phyloP scores from a whole-genome alignment of 1,140 invertebrate genomes.

The Drosophila ambigua region DNA sequence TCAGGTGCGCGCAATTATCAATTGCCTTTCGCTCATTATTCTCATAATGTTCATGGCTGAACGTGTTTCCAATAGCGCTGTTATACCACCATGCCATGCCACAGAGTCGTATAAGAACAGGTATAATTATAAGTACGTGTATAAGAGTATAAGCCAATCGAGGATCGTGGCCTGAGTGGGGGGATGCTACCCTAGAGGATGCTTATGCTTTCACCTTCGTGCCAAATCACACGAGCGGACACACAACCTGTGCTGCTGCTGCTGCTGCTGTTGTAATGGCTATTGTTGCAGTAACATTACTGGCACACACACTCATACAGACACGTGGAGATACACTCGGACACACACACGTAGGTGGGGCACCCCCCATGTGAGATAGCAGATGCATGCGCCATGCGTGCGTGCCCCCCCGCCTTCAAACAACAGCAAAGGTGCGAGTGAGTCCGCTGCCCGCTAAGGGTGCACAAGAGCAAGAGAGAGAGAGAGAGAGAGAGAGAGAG shows the following conservation, averaged over 20 bases:
- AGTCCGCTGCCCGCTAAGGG: conserved; percentile 30
- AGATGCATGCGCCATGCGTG: conserved; percentile 81
- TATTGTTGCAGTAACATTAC: conserved; percentile 82
- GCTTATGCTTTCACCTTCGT: conserved; percentile 23
- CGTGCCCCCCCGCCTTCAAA: conserved; percentile 32
- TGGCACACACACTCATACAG: conserved; percentile 53
- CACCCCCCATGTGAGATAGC: conserved; percentile 63
- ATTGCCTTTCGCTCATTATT: conserved; percentile 54
- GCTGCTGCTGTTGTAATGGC: conserved; percentile 57
- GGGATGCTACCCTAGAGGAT: background rate
- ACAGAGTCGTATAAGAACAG: background rate
- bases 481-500: conserved; percentile 20
- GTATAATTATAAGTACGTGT: conserved; percentile 8
- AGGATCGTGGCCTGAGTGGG: conserved; percentile 34
- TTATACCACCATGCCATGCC: conserved; percentile 8
- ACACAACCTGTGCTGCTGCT: conserved; percentile 13
- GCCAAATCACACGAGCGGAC: conserved; percentile 38
- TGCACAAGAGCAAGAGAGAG: conserved; percentile 48
- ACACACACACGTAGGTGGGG: conserved; percentile 28
- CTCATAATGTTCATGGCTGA: conserved; percentile 19
- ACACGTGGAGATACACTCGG: conserved; percentile 4
- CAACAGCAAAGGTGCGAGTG: conserved; percentile 39
- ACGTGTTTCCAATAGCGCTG: conserved; percentile 10
- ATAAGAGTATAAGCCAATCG: conserved; percentile 45
- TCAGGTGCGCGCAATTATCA: conserved; percentile 76